phyloP scores from a whole-genome alignment of 2,113 vertebrate genomes.

The Rhinogobius similis region DNA sequence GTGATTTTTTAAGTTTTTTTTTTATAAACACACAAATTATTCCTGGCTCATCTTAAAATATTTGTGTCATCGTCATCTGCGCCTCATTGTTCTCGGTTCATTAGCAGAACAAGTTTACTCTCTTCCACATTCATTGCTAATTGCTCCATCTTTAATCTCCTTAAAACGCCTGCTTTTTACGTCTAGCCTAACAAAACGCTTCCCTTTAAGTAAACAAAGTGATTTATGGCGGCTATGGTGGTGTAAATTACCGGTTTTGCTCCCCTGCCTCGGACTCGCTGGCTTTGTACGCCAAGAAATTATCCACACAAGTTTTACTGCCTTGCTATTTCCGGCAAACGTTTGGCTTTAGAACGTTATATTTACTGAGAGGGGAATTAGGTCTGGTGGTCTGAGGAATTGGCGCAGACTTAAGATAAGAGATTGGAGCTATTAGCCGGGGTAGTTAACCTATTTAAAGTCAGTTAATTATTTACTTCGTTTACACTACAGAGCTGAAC shows the following conservation, averaged over 20 bases:
- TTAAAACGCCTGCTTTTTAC: not conserved
- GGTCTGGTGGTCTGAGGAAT: slow-evolving; percentile 36
- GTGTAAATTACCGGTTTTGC: slow-evolving; percentile 9
- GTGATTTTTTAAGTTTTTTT: not conserved
- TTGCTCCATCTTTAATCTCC: slow-evolving; percentile 9
- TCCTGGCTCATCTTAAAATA: not conserved
- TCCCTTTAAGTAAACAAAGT: slow-evolving; percentile 26
- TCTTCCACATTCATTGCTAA: not conserved
- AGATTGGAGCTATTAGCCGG: slow-evolving; percentile 50
- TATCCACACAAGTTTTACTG: not conserved
- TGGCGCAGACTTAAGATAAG: slow-evolving; percentile 68
- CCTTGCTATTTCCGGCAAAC: slow-evolving; percentile 10
- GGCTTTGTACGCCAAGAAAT: slow-evolving; percentile 1
- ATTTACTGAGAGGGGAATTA: slow-evolving; percentile 27
- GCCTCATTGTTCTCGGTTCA: not conserved
- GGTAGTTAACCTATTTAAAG: slow-evolving; percentile 63
- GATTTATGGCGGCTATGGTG: slow-evolving; percentile 32
- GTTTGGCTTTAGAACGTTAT: slow-evolving; percentile 32
- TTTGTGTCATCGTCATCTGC: not conserved
- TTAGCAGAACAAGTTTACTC: not conserved
- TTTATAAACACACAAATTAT: not conserved
- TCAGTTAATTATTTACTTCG: slow-evolving; percentile 65
- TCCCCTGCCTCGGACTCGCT: slow-evolving; percentile 1
- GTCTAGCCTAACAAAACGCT: slow-evolving; percentile 7
- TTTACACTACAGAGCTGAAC: slow-evolving; percentile 58